Base-by-base conservation (phyloP, 2,888 invertebrate species). In the Carcina quercana region DNA sequence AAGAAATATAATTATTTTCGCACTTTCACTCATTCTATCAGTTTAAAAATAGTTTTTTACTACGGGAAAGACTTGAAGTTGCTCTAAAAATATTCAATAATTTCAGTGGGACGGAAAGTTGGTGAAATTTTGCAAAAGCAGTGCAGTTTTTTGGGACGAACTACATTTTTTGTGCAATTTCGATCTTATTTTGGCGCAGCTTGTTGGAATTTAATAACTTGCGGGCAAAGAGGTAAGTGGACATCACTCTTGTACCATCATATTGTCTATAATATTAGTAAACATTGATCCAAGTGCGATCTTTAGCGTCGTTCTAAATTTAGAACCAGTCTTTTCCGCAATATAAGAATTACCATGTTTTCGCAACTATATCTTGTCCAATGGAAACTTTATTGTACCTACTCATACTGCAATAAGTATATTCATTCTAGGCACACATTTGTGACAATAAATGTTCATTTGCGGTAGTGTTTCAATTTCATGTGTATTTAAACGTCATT, bases 131-230 rank as follows among this genome's bases (percentile, higher is more conserved):
- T 45, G 36, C 43, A 40, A 47, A 44, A 35, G 37, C 50, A 52
- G 63, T 68, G 61, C 50, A 56, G 38, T 63, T 70, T 67, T 66
- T 58, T 44, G 52, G 40, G 36, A 45, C 44, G 55, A 63, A 61
- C 59, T 58, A 67, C 72, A 72, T 66, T 44, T 66, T 63, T 63
- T 54, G 56, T 67, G 66, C 43, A 50, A 24, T 54, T 67, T 55
- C 49, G 46, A 46, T 45, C 45, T 47, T 39, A 50, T 55, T 57
- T 65, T 57, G 59, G 57, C 62, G 59, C 58, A 65, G 61, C 48
- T 57, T 57, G 40, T 38, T 28, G 42, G 45, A 56, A 58, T 55
- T 50, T 43, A 36, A 31, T 46, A 46, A 34, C 50, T 47, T 47
- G 57, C 41, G 42, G 39, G 48, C 32, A 49, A 50, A 43, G 68